These are phyloP conservation scores for Leptobrachium leishanense DNA, from an alignment of 2,113 vertebrate genomes.

Conservation along the genomic window DNA sequence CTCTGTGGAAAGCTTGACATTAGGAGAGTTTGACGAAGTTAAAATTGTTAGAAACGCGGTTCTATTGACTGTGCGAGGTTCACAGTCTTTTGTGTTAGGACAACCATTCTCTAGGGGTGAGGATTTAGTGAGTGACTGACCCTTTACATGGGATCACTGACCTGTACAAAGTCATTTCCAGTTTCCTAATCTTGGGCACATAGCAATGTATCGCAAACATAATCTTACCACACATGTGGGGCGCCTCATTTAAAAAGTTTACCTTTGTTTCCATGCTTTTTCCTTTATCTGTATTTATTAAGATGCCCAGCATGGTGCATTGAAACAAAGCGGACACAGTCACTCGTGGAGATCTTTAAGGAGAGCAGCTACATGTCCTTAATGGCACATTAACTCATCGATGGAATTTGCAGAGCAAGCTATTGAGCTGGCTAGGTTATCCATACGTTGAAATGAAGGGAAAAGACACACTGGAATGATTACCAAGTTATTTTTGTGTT, in stretches of 20 bases:
- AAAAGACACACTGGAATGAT: neutral
- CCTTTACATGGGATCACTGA: conserved; percentile 33
- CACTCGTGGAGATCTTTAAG: no score
- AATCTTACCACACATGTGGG: neutral
- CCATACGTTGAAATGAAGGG: neutral
- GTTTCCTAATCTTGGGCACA: neutral
- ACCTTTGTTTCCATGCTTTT: neutral
- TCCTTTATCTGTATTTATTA: neutral
- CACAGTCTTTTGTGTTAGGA: conserved; percentile 21
- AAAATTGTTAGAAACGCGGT: neutral
- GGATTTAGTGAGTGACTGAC: conserved; percentile 35
- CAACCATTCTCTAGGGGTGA: neutral
- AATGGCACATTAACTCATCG: neutral
- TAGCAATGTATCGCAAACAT: conserved; percentile 8
- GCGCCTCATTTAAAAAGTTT: neutral
- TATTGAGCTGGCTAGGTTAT: neutral
- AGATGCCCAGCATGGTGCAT: no score
- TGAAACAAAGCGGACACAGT: no score
- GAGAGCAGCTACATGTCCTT: neutral
- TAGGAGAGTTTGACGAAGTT: no score
- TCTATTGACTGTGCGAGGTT: conserved; percentile 18
- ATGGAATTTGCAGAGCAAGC: neutral
- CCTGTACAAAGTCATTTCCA: conserved; percentile 44
- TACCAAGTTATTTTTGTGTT: no score
- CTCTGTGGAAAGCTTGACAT: no score